A percentile compares a stretch with the other conserved stretches of the same genome.
Evolutionary conservation across 2,888 invertebrate genomes (phyloP).

Genomic region (Eledone cirrhosa): DNA sequence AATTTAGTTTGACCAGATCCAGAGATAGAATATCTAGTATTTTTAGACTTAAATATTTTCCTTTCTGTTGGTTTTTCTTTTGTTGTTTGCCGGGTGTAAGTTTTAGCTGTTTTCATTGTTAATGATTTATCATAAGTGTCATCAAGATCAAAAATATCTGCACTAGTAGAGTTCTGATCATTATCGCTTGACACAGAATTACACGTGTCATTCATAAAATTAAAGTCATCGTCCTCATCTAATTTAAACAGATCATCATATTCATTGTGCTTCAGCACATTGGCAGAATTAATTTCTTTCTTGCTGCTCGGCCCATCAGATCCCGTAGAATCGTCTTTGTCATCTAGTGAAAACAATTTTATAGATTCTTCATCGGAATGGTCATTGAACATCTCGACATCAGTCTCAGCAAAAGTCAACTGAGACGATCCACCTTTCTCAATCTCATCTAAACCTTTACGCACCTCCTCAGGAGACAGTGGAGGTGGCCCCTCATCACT

Average conservation of each 20-base stretch:
- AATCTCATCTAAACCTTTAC: conserved; percentile 9
- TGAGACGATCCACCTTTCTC: background rate
- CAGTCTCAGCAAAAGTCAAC: conserved; percentile 7
- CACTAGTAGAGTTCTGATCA: background rate
- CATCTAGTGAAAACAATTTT: conserved; percentile 17
- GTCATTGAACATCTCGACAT: conserved; percentile 24
- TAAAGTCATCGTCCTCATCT: background rate
- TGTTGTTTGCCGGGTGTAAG: background rate
- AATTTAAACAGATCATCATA: conserved; percentile 19
- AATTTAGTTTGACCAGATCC: conserved; percentile 40
- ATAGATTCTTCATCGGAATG: conserved; percentile 20
- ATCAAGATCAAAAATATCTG: conserved; percentile 20
- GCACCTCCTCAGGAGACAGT: conserved; percentile 7
- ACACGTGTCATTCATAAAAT: conserved; percentile 16
- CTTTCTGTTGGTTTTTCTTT: conserved; percentile 41
- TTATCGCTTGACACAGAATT: conserved; percentile 15
- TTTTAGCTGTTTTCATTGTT: conserved; percentile 23
- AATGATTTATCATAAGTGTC: conserved; percentile 25
- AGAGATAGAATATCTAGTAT: conserved; percentile 35
- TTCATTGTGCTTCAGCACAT: background rate
- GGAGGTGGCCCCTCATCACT: conserved; percentile 26
- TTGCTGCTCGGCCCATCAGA: background rate
- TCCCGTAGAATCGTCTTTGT: conserved; percentile 13
- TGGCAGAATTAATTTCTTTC: conserved; percentile 4
- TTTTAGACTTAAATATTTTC: conserved; percentile 56